Evolutionary conservation across 1,140 invertebrate genomes (phyloP), one percentile per base, ranked within the genome.

Genomic region (Lordiphosa mommai): DNA sequence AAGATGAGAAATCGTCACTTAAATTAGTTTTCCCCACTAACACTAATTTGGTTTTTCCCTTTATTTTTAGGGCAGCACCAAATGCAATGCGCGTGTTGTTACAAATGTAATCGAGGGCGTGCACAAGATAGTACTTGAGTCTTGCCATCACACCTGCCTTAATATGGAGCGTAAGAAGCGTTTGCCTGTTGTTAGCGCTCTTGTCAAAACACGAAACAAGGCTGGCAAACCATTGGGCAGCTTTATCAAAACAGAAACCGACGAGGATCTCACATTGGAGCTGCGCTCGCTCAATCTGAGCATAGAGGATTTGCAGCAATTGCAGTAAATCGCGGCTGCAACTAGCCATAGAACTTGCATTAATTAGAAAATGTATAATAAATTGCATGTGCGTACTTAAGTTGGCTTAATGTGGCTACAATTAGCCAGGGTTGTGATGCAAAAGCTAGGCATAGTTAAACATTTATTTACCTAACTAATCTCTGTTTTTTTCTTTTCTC

Each of bases 81-180:
- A 89, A 57, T 89, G 88, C 67, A 87, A 73, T 55, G 88, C 88
- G 3, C 69, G 88, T 0, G 85, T 89, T 3, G 86, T 89, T 1
- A 89, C 88, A 10, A 71, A 88, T 44, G 66, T 89, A 17, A 60
- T 88, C 2, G 72, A 88, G 13, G 88, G 88, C 9, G 84, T 84
- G 2, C 70, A 88, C 9, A 82, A 84, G 38, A 86, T 89, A 16
- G 80, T 88, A 14, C 63, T 88, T 2, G 76, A 77, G 32, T 87
- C 87, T 4, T 87, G 73, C 7, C 50, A 84, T 20, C 88, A 89
- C 33, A 88, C 86, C 58, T 88, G 88, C 53, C 64, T 59, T 16
- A 80, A 72, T 33, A 67, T 57, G 2, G 60, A 66, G 30, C 77
- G 82, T 4, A 88, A 88, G 44, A 88, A 88, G 63, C 71, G 86